phyloP scores from a whole-genome alignment of 2,888 invertebrate genomes.

The Venusia cambrica region DNA sequence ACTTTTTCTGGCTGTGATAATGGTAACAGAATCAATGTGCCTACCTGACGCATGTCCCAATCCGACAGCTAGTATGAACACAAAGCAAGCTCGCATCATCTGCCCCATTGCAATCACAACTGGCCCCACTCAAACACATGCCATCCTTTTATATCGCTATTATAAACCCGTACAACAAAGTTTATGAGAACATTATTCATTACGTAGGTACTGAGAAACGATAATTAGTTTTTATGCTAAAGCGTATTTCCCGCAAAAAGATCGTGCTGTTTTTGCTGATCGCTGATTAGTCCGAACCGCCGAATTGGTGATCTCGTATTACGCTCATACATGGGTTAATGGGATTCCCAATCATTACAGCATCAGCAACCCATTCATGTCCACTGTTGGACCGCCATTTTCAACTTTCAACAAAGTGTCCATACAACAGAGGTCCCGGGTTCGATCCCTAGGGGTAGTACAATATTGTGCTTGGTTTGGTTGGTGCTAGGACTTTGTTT shows the following conservation, averaged over 20 bases:
- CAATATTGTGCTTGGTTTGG: too few relatives aligned
- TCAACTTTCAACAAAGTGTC: too few relatives aligned
- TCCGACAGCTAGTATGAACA: conserved; percentile 41
- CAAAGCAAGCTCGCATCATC: conserved; percentile 43
- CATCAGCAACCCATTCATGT: too few relatives aligned
- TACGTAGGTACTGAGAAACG: conserved; percentile 52
- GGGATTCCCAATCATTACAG: conserved; percentile 14
- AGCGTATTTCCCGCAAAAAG: conserved; percentile 28
- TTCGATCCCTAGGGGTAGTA: too few relatives aligned
- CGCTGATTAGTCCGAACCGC: conserved; percentile 35
- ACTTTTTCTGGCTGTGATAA: too few relatives aligned
- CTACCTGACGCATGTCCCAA: conserved; percentile 46
- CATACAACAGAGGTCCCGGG: too few relatives aligned
- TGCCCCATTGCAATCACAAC: conserved; percentile 51
- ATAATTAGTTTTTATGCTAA: conserved; percentile 37
- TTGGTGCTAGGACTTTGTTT: too few relatives aligned
- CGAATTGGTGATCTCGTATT: conserved; percentile 19
- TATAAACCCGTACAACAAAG: conserved; percentile 49
- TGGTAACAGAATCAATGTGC: too few relatives aligned
- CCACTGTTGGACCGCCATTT: too few relatives aligned
- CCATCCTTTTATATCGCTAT: conserved; percentile 67
- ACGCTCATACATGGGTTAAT: too few relatives aligned
- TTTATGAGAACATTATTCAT: conserved; percentile 43
- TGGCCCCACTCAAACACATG: conserved; percentile 34
- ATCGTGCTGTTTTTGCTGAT: conserved; percentile 32